Conservation (phyloP, 2,113 vertebrate species). For the Cyanoramphus novaezelandiae region DNA sequence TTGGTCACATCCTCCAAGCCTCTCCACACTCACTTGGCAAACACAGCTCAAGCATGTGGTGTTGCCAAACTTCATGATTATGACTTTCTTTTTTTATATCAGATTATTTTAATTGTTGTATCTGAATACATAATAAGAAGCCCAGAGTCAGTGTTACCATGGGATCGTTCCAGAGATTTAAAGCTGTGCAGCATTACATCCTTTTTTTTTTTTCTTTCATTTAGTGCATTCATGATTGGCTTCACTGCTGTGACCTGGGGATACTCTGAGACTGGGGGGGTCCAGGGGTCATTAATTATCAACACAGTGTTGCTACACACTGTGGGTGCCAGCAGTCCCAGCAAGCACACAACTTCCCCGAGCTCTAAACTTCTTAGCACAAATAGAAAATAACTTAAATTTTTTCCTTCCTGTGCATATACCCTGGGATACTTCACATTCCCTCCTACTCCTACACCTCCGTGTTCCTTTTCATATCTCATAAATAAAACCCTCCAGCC, state of each 20-base stretch:
- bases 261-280: not conserved
- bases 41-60: not conserved
- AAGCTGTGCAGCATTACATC: not conserved
- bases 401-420: not conserved
- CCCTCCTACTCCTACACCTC: slow-evolving; percentile 58
- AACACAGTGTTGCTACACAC: not conserved
- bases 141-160: slow-evolving; percentile 43
- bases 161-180: slow-evolving; percentile 16
- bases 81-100: slow-evolving; percentile 26
- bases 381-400: not conserved
- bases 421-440: slow-evolving; percentile 41
- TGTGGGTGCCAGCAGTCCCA: not conserved
- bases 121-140: slow-evolving; percentile 10
- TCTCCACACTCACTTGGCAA: not conserved
- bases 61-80: slow-evolving; percentile 27
- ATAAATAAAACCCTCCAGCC: slow-evolving; percentile 48
- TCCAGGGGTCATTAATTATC: not conserved
- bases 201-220: not conserved
- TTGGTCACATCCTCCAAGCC: not conserved
- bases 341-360: not conserved
- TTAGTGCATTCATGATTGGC: not conserved
- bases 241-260: not conserved
- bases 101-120: slow-evolving; percentile 43
- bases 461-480: slow-evolving; percentile 44
- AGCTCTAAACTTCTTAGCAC: not conserved